Evolutionary conservation across 2,113 vertebrate species (phyloP).

Genomic region (Pseudopodoces humilis): DNA sequence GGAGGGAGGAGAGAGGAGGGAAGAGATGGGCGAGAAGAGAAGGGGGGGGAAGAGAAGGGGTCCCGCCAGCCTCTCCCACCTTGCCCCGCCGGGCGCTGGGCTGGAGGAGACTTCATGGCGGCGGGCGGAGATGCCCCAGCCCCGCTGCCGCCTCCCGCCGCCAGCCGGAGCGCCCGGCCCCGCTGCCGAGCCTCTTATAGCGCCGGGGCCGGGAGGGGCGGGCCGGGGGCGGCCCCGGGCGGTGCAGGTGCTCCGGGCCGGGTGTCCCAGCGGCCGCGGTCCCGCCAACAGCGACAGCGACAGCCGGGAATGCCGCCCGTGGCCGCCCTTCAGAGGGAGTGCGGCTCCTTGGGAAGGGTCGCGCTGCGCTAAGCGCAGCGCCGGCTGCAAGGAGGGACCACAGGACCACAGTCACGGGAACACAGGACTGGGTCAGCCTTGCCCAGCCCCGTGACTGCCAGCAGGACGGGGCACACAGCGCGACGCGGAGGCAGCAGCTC

Average conservation of each 20-base stretch:
- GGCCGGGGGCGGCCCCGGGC: background rate
- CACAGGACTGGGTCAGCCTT: fast-evolving
- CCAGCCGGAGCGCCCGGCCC: background rate
- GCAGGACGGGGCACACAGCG: background rate
- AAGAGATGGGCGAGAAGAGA: no score
- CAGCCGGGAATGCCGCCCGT: no score
- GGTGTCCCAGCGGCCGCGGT: background rate
- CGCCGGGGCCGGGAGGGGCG: background rate
- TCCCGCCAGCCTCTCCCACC: background rate
- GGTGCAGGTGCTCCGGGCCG: background rate
- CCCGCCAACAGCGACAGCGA: no score
- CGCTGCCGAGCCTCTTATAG: background rate
- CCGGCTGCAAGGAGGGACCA: background rate
- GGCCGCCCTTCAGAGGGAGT: fast-evolving
- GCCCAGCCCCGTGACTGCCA: background rate
- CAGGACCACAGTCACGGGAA: fast-evolving
- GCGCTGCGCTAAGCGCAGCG: fast-evolving
- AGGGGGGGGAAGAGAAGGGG: background rate
- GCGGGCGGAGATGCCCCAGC: background rate
- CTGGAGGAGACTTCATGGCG: slow-evolving; percentile 42
- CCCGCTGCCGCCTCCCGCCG: background rate
- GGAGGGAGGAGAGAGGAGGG: no score
- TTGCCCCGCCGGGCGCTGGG: background rate
- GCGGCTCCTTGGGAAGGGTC: background rate
- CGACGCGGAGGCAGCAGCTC: background rate